These are phyloP conservation scores for Falco biarmicus DNA, from an alignment of 2,797 vertebrate species.

Conservation along the genomic window DNA sequence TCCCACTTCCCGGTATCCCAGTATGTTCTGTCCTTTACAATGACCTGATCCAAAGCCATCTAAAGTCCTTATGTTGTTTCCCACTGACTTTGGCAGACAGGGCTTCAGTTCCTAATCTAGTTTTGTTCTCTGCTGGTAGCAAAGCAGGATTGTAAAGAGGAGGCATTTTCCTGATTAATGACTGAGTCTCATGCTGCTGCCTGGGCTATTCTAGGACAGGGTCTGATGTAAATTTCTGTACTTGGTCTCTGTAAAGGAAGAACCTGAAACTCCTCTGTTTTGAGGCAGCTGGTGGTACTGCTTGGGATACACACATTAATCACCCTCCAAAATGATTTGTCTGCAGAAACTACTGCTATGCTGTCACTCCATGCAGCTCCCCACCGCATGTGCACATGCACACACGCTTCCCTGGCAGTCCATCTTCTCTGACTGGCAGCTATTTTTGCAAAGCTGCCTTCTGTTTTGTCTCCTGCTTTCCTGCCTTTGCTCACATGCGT, in stretches of 20 bases:
- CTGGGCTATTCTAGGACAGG: neutral
- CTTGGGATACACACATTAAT: neutral
- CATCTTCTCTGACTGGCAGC: neutral
- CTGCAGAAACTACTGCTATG: neutral
- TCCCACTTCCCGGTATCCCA: neutral
- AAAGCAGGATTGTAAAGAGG: neutral
- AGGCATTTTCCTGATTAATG: neutral
- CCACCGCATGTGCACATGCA: accelerated
- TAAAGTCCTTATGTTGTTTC: neutral
- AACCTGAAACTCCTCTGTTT: neutral
- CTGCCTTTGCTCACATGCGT: neutral
- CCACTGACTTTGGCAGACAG: neutral
- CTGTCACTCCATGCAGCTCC: neutral
- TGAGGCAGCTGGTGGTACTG: neutral
- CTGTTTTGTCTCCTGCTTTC: slow-evolving; percentile 34
- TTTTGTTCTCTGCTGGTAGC: neutral
- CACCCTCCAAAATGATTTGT: neutral
- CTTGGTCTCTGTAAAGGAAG: neutral
- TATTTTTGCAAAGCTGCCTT: slow-evolving; percentile 43
- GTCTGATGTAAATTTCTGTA: neutral
- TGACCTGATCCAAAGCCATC: neutral
- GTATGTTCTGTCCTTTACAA: neutral
- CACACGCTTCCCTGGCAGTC: neutral
- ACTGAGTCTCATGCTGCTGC: neutral
- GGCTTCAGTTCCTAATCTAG: neutral